Percentiles rank a stretch among this genome's conserved stretches.
phyloP scores from a whole-genome alignment of 2,888 invertebrate genomes.

The Apamea crenata region DNA sequence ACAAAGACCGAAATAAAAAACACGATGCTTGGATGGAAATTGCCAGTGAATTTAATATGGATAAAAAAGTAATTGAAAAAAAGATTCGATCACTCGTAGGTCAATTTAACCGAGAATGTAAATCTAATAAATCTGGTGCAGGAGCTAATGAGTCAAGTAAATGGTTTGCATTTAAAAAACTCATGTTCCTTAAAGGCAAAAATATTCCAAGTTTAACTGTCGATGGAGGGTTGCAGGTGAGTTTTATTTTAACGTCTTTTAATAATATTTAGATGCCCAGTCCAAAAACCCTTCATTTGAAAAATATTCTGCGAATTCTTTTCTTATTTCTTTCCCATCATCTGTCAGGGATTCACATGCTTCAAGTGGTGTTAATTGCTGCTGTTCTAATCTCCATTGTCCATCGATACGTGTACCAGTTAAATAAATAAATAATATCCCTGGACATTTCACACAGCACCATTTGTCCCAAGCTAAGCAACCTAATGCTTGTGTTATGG shows the following conservation, averaged over 20 bases:
- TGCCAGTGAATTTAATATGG: constrained; percentile 41
- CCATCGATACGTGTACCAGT: constrained; percentile 60
- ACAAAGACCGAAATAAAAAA: constrained; percentile 67
- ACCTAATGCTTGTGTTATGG: too few relatives aligned
- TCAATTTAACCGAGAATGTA: constrained; percentile 55
- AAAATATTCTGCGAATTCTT: constrained; percentile 65
- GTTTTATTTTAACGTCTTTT: constrained; percentile 40
- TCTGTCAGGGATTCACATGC: constrained; percentile 60
- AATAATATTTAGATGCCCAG: constrained; percentile 61
- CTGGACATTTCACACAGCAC: too few relatives aligned
- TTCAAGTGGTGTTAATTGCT: constrained; percentile 64
- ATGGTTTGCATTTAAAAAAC: constrained; percentile 65
- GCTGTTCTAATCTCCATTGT: constrained; percentile 63
- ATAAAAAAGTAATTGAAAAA: constrained; percentile 47
- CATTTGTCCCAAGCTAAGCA: too few relatives aligned
- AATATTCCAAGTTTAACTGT: constrained; percentile 57
- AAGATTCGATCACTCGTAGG: constrained; percentile 55
- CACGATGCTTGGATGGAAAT: constrained; percentile 66
- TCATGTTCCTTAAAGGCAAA: constrained; percentile 59
- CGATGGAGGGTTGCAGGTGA: constrained; percentile 40
- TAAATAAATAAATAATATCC: too few relatives aligned
- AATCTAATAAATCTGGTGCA: constrained; percentile 4
- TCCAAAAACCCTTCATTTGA: constrained; percentile 61
- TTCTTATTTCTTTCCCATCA: constrained; percentile 65
- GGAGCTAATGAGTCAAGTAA: constrained; percentile 52